Conservation (phyloP, 2,888 invertebrate genomes). For the Acanthopleura granulata region DNA sequence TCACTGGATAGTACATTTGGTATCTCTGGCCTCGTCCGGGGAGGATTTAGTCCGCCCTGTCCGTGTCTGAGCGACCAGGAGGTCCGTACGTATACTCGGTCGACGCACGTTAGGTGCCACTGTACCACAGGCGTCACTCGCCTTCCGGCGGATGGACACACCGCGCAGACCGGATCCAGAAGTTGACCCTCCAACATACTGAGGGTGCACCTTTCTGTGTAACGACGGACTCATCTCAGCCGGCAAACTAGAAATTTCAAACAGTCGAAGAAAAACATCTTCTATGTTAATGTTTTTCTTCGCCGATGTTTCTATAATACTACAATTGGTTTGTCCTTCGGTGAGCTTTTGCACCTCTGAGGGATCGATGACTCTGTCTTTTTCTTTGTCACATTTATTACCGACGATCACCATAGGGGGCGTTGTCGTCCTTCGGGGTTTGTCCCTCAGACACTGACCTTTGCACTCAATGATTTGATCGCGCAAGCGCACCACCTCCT, state of each 20-base stretch:
- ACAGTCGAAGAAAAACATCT: slow-evolving; percentile 87
- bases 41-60: slow-evolving; percentile 38
- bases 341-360: slow-evolving; percentile 86
- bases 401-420: slow-evolving; percentile 91
- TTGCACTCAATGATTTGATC: slow-evolving; percentile 66
- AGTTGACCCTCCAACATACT: slow-evolving; percentile 46
- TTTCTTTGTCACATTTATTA: slow-evolving; percentile 87
- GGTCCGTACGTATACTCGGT: slow-evolving; percentile 88
- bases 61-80: slow-evolving; percentile 85
- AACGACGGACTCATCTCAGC: slow-evolving; percentile 88
- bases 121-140: slow-evolving; percentile 90
- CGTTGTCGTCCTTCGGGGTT: slow-evolving; percentile 63
- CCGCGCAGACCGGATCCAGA: slow-evolving; percentile 62
- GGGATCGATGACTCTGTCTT: slow-evolving; percentile 78
- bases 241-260: slow-evolving; percentile 85
- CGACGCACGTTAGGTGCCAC: slow-evolving; percentile 89
- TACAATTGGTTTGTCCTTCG: slow-evolving; percentile 82
- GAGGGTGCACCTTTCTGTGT: slow-evolving; percentile 81
- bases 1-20: slow-evolving; percentile 48
- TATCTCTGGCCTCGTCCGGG: slow-evolving; percentile 32
- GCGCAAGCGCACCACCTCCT: slow-evolving; percentile 60
- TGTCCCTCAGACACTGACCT: slow-evolving; percentile 69
- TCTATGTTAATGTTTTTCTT: slow-evolving; percentile 85
- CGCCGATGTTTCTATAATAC: slow-evolving; percentile 87
- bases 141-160: slow-evolving; percentile 83